A percentile compares a stretch with the other conserved stretches of the same genome.
Evolutionary conservation across 2,113 vertebrate species (phyloP).

Genomic region (Poicephalus meyeri): DNA sequence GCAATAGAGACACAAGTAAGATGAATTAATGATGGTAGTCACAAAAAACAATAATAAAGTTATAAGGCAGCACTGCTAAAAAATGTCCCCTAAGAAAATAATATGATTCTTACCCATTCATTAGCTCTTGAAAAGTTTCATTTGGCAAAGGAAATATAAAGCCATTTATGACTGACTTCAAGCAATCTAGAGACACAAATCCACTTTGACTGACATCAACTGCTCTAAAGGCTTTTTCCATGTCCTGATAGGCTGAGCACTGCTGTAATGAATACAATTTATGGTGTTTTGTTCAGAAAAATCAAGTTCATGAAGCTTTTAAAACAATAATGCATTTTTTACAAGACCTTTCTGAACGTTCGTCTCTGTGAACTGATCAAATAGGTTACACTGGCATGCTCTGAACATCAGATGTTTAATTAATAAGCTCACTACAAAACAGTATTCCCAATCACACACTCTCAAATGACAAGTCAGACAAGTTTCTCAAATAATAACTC

Average conservation of each 20-base stretch:
- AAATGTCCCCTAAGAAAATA: conserved; percentile 40
- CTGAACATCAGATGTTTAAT: conserved; percentile 69
- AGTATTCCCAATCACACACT: not conserved
- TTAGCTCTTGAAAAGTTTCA: conserved; percentile 76
- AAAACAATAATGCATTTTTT: conserved; percentile 28
- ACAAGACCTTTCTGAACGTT: conserved; percentile 13
- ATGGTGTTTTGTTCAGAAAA: conserved; percentile 19
- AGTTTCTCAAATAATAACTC: conserved; percentile 11
- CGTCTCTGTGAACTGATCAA: conserved; percentile 58
- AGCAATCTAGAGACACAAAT: conserved; percentile 75
- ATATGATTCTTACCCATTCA: conserved; percentile 74
- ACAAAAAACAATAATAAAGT: conserved; percentile 18
- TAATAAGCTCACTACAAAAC: conserved; percentile 55
- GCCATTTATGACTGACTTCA: conserved; percentile 76
- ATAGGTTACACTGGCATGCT: conserved; percentile 46
- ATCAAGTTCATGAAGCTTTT: not conserved
- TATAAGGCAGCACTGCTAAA: not conserved
- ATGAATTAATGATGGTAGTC: conserved; percentile 27
- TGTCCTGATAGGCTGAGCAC: conserved; percentile 25
- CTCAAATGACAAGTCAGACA: conserved; percentile 49
- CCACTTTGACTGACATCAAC: conserved; percentile 70
- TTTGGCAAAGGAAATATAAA: conserved; percentile 75
- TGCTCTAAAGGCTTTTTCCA: conserved; percentile 72
- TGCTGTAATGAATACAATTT: conserved; percentile 51
- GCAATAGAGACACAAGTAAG: not conserved